Evolutionary conservation across 2,888 invertebrate species (phyloP).

Genomic region (Blastobasis adustella): DNA sequence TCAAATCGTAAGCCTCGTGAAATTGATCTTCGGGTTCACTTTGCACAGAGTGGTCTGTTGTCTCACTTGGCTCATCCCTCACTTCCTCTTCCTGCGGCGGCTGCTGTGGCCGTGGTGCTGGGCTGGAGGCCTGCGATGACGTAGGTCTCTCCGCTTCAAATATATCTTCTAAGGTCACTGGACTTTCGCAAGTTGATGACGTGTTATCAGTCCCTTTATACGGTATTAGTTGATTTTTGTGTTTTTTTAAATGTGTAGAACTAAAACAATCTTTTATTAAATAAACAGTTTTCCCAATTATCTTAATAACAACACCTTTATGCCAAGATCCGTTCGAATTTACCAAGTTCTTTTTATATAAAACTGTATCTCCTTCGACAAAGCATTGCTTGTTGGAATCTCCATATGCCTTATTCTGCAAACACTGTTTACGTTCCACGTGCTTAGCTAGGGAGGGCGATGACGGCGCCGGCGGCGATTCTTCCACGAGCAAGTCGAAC

Average conservation of each 20-base stretch:
- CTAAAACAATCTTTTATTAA: constrained; percentile 5
- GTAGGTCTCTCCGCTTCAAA: no score
- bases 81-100: no score
- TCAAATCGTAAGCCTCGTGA: no score
- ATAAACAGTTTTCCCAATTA: constrained; percentile 8
- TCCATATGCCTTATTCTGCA: constrained; percentile 10
- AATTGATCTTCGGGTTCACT: no score
- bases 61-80: no score
- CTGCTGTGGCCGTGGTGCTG: no score
- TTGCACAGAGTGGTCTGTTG: no score
- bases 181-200: no score
- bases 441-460: constrained; percentile 2
- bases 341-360: constrained; percentile 6
- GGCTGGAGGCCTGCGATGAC: no score
- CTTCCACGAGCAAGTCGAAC: constrained; percentile 12
- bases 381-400: constrained; percentile 1
- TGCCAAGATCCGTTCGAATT: constrained; percentile 10
- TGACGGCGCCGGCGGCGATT: constrained; percentile 4
- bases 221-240: constrained; percentile 6
- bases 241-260: background rate
- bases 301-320: constrained; percentile 10
- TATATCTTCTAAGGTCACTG: no score
- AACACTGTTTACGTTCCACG: constrained; percentile 12
- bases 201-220: background rate
- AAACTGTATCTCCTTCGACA: constrained; percentile 1